Evolutionary conservation across 2,888 invertebrate genomes (phyloP).

Genomic region (Melinaea marsaeus): DNA sequence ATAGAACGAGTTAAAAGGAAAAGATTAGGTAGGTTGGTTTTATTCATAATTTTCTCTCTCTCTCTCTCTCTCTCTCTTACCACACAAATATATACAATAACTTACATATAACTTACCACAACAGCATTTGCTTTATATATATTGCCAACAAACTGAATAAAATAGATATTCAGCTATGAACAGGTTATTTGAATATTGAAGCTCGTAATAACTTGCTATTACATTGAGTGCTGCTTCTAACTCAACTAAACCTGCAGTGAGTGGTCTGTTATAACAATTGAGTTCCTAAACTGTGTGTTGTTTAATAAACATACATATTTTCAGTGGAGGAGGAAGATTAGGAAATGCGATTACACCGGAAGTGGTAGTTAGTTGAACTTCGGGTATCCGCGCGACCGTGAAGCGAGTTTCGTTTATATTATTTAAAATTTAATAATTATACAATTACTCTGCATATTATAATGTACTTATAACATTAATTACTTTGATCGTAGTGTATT

Average conservation of each 20-base stretch:
- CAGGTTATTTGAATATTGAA: no score
- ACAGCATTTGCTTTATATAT: no score
- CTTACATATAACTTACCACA: no score
- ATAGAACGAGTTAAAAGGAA: no score
- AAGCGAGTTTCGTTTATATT: neutral
- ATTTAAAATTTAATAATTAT: neutral
- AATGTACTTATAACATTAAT: neutral
- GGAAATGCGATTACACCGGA: conserved; percentile 67
- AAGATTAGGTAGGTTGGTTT: no score
- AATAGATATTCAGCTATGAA: no score
- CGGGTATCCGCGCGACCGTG: conserved; percentile 45
- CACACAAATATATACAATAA: no score
- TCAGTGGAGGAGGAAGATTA: conserved; percentile 52
- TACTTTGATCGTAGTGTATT: neutral
- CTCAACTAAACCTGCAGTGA: conserved; percentile 3
- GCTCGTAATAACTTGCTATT: no score
- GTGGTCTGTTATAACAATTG: conserved; percentile 27
- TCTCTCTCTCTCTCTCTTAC: no score
- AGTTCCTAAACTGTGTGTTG: conserved; percentile 28
- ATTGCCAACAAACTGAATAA: no score
- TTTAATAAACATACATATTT: conserved; percentile 45
- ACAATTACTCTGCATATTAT: neutral
- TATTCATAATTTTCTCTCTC: no score
- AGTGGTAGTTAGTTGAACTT: conserved; percentile 69
- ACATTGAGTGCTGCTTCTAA: neutral